Percentiles rank a stretch among this genome's conserved stretches.
Conservation (phyloP, 2,113 vertebrate species). For the Eubucco bourcierii region DNA sequence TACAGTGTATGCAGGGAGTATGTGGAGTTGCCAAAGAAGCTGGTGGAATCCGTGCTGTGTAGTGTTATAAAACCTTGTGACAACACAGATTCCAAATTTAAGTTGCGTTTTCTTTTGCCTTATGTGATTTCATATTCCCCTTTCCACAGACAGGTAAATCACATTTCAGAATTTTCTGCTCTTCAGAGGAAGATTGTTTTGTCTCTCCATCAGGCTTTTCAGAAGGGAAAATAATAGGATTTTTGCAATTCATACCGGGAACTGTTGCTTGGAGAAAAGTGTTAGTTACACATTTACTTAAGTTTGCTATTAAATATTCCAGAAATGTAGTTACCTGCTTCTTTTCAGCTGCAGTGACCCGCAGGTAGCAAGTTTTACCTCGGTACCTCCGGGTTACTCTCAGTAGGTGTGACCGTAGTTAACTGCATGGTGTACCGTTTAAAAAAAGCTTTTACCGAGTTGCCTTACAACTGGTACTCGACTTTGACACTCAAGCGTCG, state of each 20-base stretch:
- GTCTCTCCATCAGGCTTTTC: background rate
- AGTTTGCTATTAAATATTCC: background rate
- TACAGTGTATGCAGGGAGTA: accelerated
- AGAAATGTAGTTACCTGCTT: accelerated
- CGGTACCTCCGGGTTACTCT: accelerated
- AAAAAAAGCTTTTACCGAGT: background rate
- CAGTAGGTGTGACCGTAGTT: accelerated
- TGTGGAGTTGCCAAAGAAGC: background rate
- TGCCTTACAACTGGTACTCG: background rate
- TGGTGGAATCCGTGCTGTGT: accelerated
- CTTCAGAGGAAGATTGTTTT: background rate
- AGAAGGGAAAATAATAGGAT: too few species aligned
- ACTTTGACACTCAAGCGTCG: background rate
- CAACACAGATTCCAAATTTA: background rate
- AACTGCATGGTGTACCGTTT: accelerated
- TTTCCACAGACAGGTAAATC: background rate
- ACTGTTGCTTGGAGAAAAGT: background rate
- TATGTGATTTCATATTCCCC: background rate
- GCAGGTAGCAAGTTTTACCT: too few species aligned
- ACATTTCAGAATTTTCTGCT: background rate
- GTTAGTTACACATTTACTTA: accelerated
- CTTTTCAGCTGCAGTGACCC: accelerated
- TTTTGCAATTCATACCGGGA: background rate
- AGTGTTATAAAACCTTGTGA: accelerated
- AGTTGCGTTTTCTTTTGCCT: background rate